Conservation (phyloP, 1,140 invertebrate genomes). For the Sycophila sp. region DNA sequence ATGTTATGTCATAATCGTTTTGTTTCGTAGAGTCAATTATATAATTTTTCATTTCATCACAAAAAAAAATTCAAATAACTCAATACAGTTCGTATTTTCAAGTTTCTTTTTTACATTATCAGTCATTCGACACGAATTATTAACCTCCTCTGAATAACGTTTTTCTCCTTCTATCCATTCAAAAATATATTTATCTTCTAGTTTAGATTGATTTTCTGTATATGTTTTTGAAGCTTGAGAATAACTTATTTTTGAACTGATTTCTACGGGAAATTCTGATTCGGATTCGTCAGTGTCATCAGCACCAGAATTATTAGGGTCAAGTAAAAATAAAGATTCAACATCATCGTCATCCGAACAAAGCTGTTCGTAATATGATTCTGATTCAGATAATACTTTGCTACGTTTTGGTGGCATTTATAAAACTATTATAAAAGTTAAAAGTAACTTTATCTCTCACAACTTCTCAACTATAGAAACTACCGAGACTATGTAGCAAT, state of each 20-base stretch:
- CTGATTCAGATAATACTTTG: no score
- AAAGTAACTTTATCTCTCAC: no score
- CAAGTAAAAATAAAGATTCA: no score
- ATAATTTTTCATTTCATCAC: slow-evolving; percentile 4
- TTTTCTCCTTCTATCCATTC: slow-evolving; percentile 19
- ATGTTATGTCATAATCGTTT: slow-evolving; percentile 18
- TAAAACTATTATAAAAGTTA: no score
- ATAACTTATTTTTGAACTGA: neutral
- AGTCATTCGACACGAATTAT: neutral
- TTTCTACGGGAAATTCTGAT: neutral
- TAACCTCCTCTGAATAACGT: neutral
- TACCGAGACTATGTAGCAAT: no score
- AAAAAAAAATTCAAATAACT: neutral
- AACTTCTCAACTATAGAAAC: no score
- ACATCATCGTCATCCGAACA: slow-evolving; percentile 7
- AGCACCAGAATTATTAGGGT: neutral
- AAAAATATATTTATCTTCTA: slow-evolving; percentile 5
- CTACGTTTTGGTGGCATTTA: no score
- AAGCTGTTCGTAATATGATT: no score
- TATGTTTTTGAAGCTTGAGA: neutral
- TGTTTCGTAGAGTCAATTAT: slow-evolving; percentile 8
- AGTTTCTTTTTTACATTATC: neutral
- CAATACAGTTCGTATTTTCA: neutral
- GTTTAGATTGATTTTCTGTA: slow-evolving; percentile 7
- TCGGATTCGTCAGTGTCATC: no score